phyloP scores from a whole-genome alignment of 1,140 invertebrate genomes.

The Drosophila chauvacae region DNA sequence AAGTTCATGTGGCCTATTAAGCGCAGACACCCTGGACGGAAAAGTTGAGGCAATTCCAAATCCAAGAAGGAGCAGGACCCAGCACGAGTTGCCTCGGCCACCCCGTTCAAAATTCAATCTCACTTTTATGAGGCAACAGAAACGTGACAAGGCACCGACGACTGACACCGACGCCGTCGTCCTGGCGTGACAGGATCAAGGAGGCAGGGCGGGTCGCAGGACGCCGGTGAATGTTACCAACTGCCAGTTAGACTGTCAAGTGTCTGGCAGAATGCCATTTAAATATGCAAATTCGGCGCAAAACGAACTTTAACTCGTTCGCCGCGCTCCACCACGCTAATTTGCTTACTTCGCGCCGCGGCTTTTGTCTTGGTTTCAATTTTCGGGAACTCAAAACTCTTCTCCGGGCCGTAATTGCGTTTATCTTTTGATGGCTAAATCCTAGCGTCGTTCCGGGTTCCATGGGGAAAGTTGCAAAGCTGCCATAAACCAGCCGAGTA shows the following conservation, averaged over 20 bases:
- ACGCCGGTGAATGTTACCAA: conserved; percentile 52
- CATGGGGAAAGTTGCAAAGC: conserved; percentile 37
- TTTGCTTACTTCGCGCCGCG: conserved; percentile 73
- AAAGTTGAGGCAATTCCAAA: conserved; percentile 56
- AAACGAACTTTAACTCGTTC: conserved; percentile 79
- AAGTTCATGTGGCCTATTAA: conserved; percentile 78
- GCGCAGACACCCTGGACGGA: conserved; percentile 56
- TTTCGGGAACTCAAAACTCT: conserved; percentile 13
- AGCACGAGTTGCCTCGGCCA: conserved; percentile 44
- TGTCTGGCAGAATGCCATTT: conserved; percentile 75
- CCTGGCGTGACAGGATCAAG: conserved; percentile 52
- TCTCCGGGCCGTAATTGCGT: conserved; percentile 67
- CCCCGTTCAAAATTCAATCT: conserved; percentile 80
- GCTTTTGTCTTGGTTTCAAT: conserved; percentile 60
- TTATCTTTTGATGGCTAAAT: conserved; percentile 79
- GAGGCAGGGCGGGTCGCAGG: conserved; percentile 11
- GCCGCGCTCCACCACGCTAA: conserved; percentile 59
- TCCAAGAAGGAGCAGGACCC: conserved; percentile 13
- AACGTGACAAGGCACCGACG: conserved; percentile 77
- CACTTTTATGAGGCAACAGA: conserved; percentile 76
- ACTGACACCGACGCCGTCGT: conserved; percentile 49
- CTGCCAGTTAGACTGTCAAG: conserved; percentile 64
- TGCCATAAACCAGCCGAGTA: conserved; percentile 67
- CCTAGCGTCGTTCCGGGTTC: conserved; percentile 32
- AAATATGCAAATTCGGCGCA: conserved; percentile 78